phyloP scores from a whole-genome alignment of 2,797 vertebrate species.

The Thripadectes ignobilis region DNA sequence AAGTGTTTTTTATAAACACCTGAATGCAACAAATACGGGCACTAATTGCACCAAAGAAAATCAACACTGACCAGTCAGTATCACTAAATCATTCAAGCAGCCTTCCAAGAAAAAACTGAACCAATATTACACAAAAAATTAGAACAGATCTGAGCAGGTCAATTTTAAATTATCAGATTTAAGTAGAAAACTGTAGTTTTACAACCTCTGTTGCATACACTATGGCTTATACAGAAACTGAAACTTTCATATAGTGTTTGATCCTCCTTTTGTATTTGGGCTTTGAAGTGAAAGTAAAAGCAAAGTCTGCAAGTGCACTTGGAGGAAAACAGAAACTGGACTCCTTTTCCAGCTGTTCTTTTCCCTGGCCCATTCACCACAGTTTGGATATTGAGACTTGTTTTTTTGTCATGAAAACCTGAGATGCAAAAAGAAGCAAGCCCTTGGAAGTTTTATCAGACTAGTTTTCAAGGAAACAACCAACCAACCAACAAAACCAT shows the following conservation, averaged over 20 bases:
- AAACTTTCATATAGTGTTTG: neutral
- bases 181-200: neutral
- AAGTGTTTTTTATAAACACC: neutral
- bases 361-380: neutral
- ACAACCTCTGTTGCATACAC: neutral
- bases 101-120: neutral
- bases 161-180: neutral
- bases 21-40: neutral
- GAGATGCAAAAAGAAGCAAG: neutral
- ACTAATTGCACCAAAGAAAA: neutral
- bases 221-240: neutral
- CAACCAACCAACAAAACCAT: neutral
- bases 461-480: neutral
- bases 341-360: neutral
- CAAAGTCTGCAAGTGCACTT: neutral
- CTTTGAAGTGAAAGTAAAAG: conserved; percentile 4
- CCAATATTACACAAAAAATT: neutral
- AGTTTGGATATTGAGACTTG: neutral
- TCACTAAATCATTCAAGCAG: neutral
- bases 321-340: neutral
- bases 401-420: neutral
- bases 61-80: neutral
- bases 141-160: neutral
- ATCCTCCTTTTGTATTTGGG: neutral
- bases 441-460: neutral